phyloP scores from a whole-genome alignment of 2,888 invertebrate species.

The Hedya salicella region DNA sequence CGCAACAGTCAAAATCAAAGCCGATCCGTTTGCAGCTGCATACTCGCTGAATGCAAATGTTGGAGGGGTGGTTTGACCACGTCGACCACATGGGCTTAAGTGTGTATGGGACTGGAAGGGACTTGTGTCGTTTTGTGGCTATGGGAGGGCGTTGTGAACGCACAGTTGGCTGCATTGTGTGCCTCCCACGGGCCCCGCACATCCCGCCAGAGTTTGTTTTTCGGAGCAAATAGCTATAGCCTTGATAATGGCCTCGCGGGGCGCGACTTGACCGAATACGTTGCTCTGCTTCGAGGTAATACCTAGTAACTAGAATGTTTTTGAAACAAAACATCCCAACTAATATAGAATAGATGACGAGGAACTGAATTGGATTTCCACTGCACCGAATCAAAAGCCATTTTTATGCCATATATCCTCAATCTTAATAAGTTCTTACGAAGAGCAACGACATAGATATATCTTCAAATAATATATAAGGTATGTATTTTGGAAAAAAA shows the following conservation, averaged over 20 bases:
- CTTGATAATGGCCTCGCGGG: slow-evolving; percentile 84
- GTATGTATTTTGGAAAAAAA: too few species aligned
- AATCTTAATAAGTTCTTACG: too few species aligned
- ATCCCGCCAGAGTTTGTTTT: slow-evolving; percentile 85
- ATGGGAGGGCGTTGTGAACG: slow-evolving; percentile 65
- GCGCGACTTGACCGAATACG: slow-evolving; percentile 52
- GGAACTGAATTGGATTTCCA: too few species aligned
- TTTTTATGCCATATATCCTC: too few species aligned
- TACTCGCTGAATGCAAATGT: slow-evolving; percentile 75
- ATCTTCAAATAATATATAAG: too few species aligned
- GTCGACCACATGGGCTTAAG: slow-evolving; percentile 23
- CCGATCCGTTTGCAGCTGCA: slow-evolving; percentile 68
- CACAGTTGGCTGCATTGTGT: slow-evolving; percentile 82
- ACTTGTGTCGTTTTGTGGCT: slow-evolving; percentile 17
- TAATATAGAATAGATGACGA: too few species aligned
- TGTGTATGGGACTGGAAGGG: slow-evolving; percentile 8
- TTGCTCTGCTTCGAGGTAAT: slow-evolving; percentile 64
- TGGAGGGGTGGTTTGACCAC: slow-evolving; percentile 55
- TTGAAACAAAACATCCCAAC: too few species aligned
- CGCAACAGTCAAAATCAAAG: slow-evolving; percentile 68
- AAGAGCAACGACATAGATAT: too few species aligned
- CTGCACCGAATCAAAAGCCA: too few species aligned
- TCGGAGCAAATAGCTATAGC: slow-evolving; percentile 85
- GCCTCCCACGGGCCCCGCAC: slow-evolving; percentile 60
- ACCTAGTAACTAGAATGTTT: too few species aligned